A percentile compares a stretch with the other conserved stretches of the same genome.
Conservation (phyloP, 2,888 invertebrate species). For the Petrolisthes cinctipes region DNA sequence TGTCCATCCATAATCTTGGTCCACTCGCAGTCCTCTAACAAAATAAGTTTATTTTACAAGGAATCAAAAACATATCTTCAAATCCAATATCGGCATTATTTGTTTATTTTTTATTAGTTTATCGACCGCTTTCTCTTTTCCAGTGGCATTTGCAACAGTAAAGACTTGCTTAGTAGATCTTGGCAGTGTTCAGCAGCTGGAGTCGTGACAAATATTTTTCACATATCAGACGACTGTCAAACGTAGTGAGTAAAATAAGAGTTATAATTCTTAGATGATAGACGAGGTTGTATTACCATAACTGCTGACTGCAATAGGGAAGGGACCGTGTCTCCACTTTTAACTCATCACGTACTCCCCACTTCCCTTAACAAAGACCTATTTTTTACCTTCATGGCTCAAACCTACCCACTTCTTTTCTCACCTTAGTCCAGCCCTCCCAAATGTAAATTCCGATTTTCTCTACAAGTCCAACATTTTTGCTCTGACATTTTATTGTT, state of each 20-base stretch:
- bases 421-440: too few species aligned
- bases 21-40: background rate
- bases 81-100: slow-evolving; percentile 59
- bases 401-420: too few species aligned
- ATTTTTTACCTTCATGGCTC: too few species aligned
- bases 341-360: too few species aligned
- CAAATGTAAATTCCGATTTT: too few species aligned
- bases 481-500: too few species aligned
- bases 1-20: background rate
- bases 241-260: background rate
- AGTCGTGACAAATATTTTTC: slow-evolving; percentile 13
- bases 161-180: slow-evolving; percentile 16
- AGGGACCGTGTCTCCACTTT: too few species aligned
- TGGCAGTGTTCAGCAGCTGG: background rate
- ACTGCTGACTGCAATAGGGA: too few species aligned
- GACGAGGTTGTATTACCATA: too few species aligned
- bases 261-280: too few species aligned
- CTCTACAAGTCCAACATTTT: too few species aligned
- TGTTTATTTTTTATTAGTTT: slow-evolving; percentile 30
- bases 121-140: slow-evolving; percentile 23
- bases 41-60: background rate
- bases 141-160: slow-evolving; percentile 50
- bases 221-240: slow-evolving; percentile 14
- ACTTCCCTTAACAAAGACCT: too few species aligned
- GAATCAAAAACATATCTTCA: slow-evolving; percentile 22